Conservation (phyloP, 64 coral and sea anemone genomes). For the Montipora capricornis region DNA sequence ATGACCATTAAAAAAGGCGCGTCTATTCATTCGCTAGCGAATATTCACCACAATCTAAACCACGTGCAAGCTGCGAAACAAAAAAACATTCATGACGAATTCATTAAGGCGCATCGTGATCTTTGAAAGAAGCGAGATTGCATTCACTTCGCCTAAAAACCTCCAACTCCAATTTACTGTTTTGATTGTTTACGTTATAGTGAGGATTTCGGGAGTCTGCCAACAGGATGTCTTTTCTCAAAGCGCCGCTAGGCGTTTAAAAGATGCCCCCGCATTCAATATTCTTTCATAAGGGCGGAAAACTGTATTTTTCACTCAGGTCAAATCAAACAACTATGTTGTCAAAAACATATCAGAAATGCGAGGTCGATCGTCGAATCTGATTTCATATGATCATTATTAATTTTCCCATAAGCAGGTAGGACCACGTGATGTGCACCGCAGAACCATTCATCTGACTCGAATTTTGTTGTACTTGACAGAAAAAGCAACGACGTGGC, state of each 20-base stretch:
- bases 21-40: slow-evolving; percentile 30
- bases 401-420: slow-evolving; percentile 95
- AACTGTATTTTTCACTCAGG: slow-evolving; percentile 39
- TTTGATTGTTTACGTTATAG: slow-evolving; percentile 46
- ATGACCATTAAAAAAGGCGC: slow-evolving; percentile 28
- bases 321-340: slow-evolving; percentile 46
- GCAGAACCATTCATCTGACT: slow-evolving; percentile 93
- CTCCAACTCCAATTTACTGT: not conserved
- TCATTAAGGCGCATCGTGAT: not conserved
- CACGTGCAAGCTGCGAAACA: slow-evolving; percentile 28
- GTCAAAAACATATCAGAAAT: slow-evolving; percentile 59
- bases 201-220: not conserved
- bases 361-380: slow-evolving; percentile 56
- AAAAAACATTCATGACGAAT: slow-evolving; percentile 15
- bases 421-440: slow-evolving; percentile 82
- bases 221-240: slow-evolving; percentile 14
- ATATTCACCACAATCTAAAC: slow-evolving; percentile 32
- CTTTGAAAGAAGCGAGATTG: not conserved
- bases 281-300: slow-evolving; percentile 64
- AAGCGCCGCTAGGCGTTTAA: slow-evolving; percentile 38
- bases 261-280: slow-evolving; percentile 41
- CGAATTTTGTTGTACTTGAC: slow-evolving; percentile 84
- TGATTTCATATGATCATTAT: slow-evolving; percentile 95
- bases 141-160: slow-evolving; percentile 1
- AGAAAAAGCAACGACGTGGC: slow-evolving; percentile 98